Conservation (phyloP, 2,113 vertebrate species). For the Pollimyrus isidori region DNA sequence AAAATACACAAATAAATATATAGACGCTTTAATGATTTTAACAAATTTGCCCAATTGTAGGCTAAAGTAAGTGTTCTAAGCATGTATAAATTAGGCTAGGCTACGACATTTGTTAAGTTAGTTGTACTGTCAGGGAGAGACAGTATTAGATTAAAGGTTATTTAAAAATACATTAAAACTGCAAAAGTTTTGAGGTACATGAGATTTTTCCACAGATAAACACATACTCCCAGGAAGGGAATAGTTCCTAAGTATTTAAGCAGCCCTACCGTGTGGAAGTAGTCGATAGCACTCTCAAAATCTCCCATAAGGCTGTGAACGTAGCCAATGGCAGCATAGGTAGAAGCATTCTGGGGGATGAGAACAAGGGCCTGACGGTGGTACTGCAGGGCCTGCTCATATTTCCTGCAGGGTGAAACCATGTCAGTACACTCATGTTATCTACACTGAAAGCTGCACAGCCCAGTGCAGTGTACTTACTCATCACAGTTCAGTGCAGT, state of each 20-base stretch:
- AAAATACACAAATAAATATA: not conserved
- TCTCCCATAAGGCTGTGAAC: constrained; percentile 96
- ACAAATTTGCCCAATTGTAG: too few species aligned
- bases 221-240: not conserved
- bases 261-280: constrained; percentile 85
- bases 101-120: too few species aligned
- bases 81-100: too few species aligned
- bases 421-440: not conserved
- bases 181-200: not conserved
- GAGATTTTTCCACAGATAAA: not conserved
- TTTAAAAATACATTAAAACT: not conserved
- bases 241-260: not conserved
- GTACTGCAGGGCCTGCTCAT: constrained; percentile 90
- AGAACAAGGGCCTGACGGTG: constrained; percentile 91
- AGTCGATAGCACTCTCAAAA: constrained; percentile 95
- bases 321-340: constrained; percentile 91
- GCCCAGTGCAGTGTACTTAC: constrained; percentile 60
- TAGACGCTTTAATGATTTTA: not conserved
- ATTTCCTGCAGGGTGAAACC: constrained; percentile 66
- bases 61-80: too few species aligned
- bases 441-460: not conserved
- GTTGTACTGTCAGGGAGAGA: too few species aligned
- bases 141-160: not conserved
- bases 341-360: constrained; percentile 93
- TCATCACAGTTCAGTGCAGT: constrained; percentile 42